Base-by-base conservation (phyloP, 2,888 invertebrate genomes). In the Sphaeridia pumilis region DNA sequence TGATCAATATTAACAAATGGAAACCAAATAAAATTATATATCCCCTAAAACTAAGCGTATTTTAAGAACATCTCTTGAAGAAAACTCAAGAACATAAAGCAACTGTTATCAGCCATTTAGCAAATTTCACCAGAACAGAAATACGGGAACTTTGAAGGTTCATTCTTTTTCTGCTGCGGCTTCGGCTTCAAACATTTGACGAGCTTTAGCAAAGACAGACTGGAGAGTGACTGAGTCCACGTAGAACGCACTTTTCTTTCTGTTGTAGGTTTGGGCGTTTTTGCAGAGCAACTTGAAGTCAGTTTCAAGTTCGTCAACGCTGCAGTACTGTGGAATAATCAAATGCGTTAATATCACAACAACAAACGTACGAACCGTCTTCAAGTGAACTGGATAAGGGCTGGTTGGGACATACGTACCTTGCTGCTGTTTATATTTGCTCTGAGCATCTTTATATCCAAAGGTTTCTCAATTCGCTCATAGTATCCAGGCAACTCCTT, bases 241-340 rank as follows among this genome's bases (percentile, higher is more conserved):
- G 71, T 94, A 90, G 61, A 98, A 97, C 49, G 94, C 74, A 0
- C 94, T 94, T 5, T 85, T 84, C 71, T 97, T 95, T 68, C 94
- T 90, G 70, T 97, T 97, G 73, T 94, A 97, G 4, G 84, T 84
- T 71, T 97, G 97, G 3, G 97, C 97, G 73, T 98, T 98, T 64
- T 87, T 86, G 71, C 95, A 97, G 49, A 98, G 74, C 61, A 92
- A 82, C 77, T 87, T 84, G 68, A 98, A 93, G 71, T 98, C 98
- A 49, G 83, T 80, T 69, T 88, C 87, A 56, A 89, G 71, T 65
- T 89, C 64, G 36, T 63, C 55, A 64, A 89, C 80, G 65, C 87
- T 87, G 17, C 75, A 75, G 69, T 94, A 95, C 81, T 86, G n/a
- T n/a, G 70, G 71, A 63, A 53, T 28, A 43, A 55, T 54, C 45